Evolutionary conservation across 2,113 vertebrate species (phyloP).

Genomic region (Gopherus flavomarginatus): DNA sequence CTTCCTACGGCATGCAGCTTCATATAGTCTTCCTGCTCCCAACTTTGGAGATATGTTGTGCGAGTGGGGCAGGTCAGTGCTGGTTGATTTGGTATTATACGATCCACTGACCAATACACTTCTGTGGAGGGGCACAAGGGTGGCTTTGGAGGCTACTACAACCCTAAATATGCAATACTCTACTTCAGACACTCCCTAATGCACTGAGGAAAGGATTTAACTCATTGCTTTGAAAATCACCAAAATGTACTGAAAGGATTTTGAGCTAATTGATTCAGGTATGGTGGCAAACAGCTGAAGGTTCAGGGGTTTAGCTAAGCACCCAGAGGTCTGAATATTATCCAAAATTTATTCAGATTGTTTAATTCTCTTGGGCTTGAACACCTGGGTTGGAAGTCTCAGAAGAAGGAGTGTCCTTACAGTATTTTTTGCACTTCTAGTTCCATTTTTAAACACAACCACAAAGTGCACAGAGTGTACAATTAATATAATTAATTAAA

Average conservation of each 20-base stretch:
- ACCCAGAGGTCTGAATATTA: not conserved
- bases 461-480: not conserved
- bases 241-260: not conserved
- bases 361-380: not conserved
- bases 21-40: not conserved
- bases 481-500: not conserved
- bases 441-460: not conserved
- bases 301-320: not conserved
- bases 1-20: not conserved
- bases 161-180: not conserved
- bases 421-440: not conserved
- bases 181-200: not conserved
- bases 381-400: not conserved
- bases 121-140: not conserved
- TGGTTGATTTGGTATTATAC: fast-evolving
- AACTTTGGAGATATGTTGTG: fast-evolving
- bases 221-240: not conserved
- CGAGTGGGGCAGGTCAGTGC: fast-evolving
- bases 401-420: not conserved
- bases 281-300: not conserved
- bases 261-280: not conserved
- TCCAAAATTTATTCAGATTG: not conserved
- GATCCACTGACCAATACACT: not conserved
- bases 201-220: not conserved
- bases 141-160: not conserved